Conservation (phyloP, 2,888 invertebrate species). For the Eristalis intricaria region DNA sequence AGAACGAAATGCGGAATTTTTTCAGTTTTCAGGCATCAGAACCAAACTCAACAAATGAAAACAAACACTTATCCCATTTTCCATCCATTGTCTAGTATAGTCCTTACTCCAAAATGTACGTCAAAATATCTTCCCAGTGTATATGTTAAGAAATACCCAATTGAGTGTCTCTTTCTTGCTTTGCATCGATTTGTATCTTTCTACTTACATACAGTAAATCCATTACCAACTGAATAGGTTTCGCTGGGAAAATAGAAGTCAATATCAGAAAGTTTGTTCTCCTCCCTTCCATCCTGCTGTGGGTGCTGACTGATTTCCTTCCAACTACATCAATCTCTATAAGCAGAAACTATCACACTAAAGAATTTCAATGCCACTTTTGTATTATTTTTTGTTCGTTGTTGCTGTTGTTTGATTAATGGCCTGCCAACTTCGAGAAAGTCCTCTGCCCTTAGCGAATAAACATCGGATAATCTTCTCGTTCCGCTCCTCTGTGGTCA, state of each 20-base stretch:
- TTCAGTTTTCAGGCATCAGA: too few relatives aligned
- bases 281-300: not conserved
- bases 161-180: too few relatives aligned
- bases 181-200: too few relatives aligned
- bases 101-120: too few relatives aligned
- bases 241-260: not conserved
- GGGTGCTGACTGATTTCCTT: not conserved
- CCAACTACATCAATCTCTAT: not conserved
- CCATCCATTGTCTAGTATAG: too few relatives aligned
- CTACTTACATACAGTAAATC: not conserved
- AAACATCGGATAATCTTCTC: not conserved
- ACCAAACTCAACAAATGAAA: too few relatives aligned
- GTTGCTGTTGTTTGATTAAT: not conserved
- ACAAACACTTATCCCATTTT: too few relatives aligned
- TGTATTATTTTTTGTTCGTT: not conserved
- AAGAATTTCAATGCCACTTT: not conserved
- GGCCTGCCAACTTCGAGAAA: not conserved
- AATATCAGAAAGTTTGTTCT: not conserved
- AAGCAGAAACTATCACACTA: not conserved
- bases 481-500: not conserved
- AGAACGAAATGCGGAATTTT: too few relatives aligned
- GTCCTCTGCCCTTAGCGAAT: not conserved
- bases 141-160: too few relatives aligned
- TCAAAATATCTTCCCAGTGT: too few relatives aligned
- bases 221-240: not conserved